phyloP scores from a whole-genome alignment of 2,113 vertebrate species.

The Antechinus flavipes region DNA sequence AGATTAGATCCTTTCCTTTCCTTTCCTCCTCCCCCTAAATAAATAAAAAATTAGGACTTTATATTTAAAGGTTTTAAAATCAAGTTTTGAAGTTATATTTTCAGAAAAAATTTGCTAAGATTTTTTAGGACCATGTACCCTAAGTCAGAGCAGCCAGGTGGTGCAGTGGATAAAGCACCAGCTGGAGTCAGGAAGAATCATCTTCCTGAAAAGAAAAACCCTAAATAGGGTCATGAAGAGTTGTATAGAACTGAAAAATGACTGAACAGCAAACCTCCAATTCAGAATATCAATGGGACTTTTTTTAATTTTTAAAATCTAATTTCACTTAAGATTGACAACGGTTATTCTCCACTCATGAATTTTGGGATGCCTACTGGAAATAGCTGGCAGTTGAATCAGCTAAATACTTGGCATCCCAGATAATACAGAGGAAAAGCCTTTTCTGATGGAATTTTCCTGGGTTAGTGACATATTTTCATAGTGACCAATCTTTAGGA shows the following conservation, averaged over 20 bases:
- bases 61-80: too few relatives aligned
- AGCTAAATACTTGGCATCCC: background rate
- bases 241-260: background rate
- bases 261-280: background rate
- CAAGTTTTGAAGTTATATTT: too few relatives aligned
- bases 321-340: conserved; percentile 15
- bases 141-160: too few relatives aligned
- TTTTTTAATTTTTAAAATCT: background rate
- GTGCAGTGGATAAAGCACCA: too few relatives aligned
- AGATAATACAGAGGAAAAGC: background rate
- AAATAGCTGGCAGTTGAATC: conserved; percentile 14
- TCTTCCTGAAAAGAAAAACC: background rate
- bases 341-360: conserved; percentile 42
- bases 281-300: background rate
- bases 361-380: conserved; percentile 2
- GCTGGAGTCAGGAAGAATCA: too few relatives aligned
- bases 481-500: background rate
- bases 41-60: too few relatives aligned
- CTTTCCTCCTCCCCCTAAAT: too few relatives aligned
- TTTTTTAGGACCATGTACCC: too few relatives aligned
- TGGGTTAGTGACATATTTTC: conserved; percentile 1
- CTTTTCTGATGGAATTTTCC: background rate
- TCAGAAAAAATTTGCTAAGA: too few relatives aligned
- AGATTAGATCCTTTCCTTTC: too few relatives aligned
- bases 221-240: background rate